Evolutionary conservation across 2,113 vertebrate genomes (phyloP).

Genomic region (Silurus meridionalis): DNA sequence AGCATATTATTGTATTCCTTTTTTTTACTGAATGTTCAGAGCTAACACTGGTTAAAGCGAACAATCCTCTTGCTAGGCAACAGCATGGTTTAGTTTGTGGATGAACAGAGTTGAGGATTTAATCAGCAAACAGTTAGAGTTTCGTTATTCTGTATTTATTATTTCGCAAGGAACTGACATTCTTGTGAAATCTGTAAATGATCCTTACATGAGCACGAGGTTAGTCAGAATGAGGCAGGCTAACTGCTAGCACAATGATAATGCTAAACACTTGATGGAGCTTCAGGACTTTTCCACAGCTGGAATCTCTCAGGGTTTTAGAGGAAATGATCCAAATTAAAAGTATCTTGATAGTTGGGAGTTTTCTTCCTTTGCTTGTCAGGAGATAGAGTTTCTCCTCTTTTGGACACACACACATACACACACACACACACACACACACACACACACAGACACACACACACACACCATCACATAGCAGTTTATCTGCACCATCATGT

Average conservation of each 20-base stretch:
- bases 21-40: no score
- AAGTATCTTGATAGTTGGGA: background rate
- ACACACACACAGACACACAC: background rate
- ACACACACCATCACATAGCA: conserved; percentile 2
- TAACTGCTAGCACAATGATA: background rate
- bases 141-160: background rate
- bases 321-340: background rate
- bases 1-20: no score
- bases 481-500: conserved; percentile 39
- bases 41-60: no score
- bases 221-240: background rate
- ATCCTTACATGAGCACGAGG: background rate
- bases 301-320: background rate
- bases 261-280: background rate
- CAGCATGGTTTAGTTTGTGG: background rate
- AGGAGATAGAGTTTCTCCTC: conserved; percentile 10
- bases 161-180: background rate
- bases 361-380: background rate
- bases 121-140: background rate
- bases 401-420: conserved; percentile 25
- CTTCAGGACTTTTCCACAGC: background rate
- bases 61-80: background rate
- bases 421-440: conserved; percentile 7
- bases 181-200: background rate
- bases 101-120: background rate